Conservation (phyloP, 2,113 vertebrate genomes). For the Suncus etruscus region DNA sequence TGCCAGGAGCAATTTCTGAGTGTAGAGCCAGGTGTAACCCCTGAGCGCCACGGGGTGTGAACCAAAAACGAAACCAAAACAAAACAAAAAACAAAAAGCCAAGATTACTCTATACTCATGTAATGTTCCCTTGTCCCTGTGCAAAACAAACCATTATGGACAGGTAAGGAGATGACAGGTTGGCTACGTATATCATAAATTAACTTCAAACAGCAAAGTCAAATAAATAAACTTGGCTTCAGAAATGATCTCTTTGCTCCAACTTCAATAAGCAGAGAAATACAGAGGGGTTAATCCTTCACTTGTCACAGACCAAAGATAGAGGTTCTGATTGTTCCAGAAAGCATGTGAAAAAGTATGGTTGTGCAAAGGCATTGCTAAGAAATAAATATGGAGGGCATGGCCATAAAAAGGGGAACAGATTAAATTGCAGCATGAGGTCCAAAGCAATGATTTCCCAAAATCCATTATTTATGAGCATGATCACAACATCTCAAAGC, state of each 20-base stretch:
- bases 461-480: slow-evolving; percentile 58
- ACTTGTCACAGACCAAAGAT: slow-evolving; percentile 28
- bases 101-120: neutral
- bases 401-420: neutral
- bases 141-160: slow-evolving; percentile 9
- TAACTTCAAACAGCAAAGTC: slow-evolving; percentile 51
- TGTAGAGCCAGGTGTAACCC: too few species aligned
- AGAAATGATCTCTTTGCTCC: slow-evolving; percentile 66
- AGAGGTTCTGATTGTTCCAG: slow-evolving; percentile 38
- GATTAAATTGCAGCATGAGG: slow-evolving; percentile 32
- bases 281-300: slow-evolving; percentile 36
- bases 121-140: neutral
- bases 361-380: neutral
- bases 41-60: too few species aligned
- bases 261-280: slow-evolving; percentile 63
- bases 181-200: slow-evolving; percentile 23
- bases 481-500: slow-evolving; percentile 9
- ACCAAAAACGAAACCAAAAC: too few species aligned
- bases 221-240: slow-evolving; percentile 58
- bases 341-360: neutral
- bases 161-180: slow-evolving; percentile 26
- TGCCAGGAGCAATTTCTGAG: too few species aligned
- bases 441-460: slow-evolving; percentile 51
- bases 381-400: slow-evolving; percentile 34
- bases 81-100: too few species aligned